These are phyloP conservation scores for Danionella cerebrum DNA, from an alignment of 2,113 vertebrate genomes.

Conservation along the genomic window DNA sequence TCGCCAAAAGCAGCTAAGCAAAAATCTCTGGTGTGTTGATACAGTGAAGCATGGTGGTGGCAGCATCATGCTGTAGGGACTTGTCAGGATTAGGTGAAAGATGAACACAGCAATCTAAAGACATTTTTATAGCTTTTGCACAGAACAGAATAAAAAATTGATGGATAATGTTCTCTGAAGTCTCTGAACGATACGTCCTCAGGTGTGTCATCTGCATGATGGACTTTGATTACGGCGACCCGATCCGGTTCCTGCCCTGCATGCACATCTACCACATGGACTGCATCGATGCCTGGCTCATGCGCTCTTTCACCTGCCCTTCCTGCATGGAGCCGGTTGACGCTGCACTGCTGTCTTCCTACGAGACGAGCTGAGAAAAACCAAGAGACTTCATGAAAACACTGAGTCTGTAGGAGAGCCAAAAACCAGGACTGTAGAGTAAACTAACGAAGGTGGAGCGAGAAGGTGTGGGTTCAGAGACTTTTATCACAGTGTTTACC, in stretches of 20 bases:
- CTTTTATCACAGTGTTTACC: not conserved
- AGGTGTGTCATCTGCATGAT: slow-evolving; percentile 93
- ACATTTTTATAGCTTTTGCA: too few species aligned
- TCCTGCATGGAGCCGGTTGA: slow-evolving; percentile 91
- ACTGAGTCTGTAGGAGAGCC: not conserved
- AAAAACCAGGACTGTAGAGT: not conserved
- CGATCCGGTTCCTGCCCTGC: slow-evolving; percentile 85
- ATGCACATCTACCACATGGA: slow-evolving; percentile 90
- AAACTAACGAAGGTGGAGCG: not conserved
- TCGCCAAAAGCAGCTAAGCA: too few species aligned
- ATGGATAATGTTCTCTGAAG: too few species aligned
- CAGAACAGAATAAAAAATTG: too few species aligned
- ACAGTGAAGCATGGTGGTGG: too few species aligned
- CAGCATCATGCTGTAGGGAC: too few species aligned
- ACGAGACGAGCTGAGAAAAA: slow-evolving; percentile 70
- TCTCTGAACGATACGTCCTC: not conserved
- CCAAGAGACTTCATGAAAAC: not conserved
- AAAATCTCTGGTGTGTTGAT: too few species aligned
- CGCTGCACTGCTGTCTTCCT: slow-evolving; percentile 78
- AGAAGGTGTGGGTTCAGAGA: not conserved
- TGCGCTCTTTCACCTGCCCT: slow-evolving; percentile 87
- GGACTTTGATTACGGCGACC: slow-evolving; percentile 88
- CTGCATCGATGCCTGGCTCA: slow-evolving; percentile 90
- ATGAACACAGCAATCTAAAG: too few species aligned
- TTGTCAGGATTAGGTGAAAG: too few species aligned